Conservation (phyloP, 2,113 vertebrate species). For the Haemorhous mexicanus region DNA sequence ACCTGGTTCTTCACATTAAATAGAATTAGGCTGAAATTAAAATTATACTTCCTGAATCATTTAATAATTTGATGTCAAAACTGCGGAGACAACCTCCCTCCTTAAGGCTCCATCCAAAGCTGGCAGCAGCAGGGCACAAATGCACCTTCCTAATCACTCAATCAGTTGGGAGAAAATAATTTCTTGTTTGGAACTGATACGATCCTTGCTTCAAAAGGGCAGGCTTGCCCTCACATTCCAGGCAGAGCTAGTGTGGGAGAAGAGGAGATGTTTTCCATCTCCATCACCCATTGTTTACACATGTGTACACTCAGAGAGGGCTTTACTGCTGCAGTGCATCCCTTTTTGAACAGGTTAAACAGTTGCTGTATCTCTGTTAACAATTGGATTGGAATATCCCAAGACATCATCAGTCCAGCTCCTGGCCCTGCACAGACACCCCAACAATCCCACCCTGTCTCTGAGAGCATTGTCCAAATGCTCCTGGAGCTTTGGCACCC, state of each 20-base stretch:
- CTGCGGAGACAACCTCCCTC: not conserved
- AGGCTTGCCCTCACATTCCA: not conserved
- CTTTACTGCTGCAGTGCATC: not conserved
- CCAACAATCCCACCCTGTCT: not conserved
- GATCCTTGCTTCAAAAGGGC: not conserved
- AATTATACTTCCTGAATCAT: not conserved
- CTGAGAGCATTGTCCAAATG: fast-evolving
- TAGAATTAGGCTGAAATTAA: not conserved
- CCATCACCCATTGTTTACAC: not conserved
- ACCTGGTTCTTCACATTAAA: not conserved
- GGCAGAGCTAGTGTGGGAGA: not conserved
- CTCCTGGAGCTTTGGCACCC: not conserved
- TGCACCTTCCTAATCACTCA: not conserved
- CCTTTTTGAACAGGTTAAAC: not conserved
- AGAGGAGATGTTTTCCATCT: not conserved
- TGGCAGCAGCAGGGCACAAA: not conserved
- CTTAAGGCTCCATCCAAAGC: not conserved
- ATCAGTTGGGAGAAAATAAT: not conserved
- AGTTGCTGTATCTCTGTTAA: not conserved
- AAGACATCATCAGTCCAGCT: not conserved
- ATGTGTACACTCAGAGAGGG: not conserved
- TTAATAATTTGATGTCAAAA: not conserved
- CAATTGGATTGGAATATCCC: not conserved
- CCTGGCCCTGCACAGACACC: not conserved
- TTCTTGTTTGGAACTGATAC: not conserved